phyloP scores from a whole-genome alignment of 2,888 invertebrate species.

The Alloscopus bannaensis region DNA sequence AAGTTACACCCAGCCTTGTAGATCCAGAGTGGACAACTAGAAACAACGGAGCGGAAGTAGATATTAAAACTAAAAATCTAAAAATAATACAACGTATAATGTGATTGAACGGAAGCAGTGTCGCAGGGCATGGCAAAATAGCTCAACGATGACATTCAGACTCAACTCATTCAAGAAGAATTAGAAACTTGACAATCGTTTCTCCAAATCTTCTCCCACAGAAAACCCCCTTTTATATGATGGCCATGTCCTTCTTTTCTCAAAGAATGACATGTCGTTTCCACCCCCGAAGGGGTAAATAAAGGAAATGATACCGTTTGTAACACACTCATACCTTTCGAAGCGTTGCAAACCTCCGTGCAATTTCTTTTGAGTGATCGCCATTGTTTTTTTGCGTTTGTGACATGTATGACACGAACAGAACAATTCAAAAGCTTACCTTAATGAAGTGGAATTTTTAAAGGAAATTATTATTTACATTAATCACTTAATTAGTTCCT shows the following conservation, averaged over 20 bases:
- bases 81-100: conserved; percentile 17
- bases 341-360: conserved; percentile 73
- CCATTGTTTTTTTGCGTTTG: conserved; percentile 29
- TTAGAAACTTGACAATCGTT: background rate
- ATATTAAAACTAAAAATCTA: conserved; percentile 3
- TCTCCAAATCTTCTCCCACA: background rate
- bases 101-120: conserved; percentile 67
- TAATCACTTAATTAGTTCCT: conserved; percentile 29
- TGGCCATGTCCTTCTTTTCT: conserved; percentile 6
- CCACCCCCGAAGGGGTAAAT: conserved; percentile 16
- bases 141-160: conserved; percentile 47
- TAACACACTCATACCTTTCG: conserved; percentile 66
- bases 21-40: background rate
- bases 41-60: background rate
- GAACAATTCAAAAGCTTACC: conserved; percentile 40
- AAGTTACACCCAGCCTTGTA: conserved; percentile 16
- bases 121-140: conserved; percentile 72
- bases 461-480: conserved; percentile 14
- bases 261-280: conserved; percentile 23
- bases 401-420: conserved; percentile 6
- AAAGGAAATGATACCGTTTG: conserved; percentile 25
- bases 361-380: conserved; percentile 60
- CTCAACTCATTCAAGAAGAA: conserved; percentile 29
- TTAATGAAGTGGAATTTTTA: conserved; percentile 40
- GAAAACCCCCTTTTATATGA: background rate